Base-by-base conservation (phyloP, 2,888 invertebrate genomes). In the Osmoderma eremita region DNA sequence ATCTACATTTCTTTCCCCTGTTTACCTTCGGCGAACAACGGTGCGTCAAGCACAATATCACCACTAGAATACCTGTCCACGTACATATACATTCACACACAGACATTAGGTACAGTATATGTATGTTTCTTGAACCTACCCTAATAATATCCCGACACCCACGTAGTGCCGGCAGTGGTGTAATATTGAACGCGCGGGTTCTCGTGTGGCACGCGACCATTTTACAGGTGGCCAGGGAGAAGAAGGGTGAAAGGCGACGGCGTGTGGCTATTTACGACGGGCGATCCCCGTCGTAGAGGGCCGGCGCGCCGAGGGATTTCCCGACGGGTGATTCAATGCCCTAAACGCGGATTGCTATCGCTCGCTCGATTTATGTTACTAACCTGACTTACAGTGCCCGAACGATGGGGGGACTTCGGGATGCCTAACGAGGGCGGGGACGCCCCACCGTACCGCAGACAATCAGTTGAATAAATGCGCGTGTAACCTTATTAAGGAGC, bases 171-270 rank as follows among this genome's bases (percentile, higher is more conserved):
- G 6, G 30, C 30, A 30, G 30, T 18, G 38, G 30, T 30, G 17
- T 2, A 30, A 5, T 36, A 70, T 68, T 45, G 30, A 42, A 30
- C 58, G 58, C 24, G 58, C 13, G 20, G 10, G 30, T 30, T 10
- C 20, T 30, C 68, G 69, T 69, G 68, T 69, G 73, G 76, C 76
- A 76, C 76, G 76, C 76, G 76, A 76, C 76, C 74, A 73, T 69
- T 73, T 67, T 70, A 73, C 75, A 76, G 74, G 75, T 75, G 74
- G 73, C 70, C 69, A 30, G 36, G 69, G 70, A 65, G 66, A 68
- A 69, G 71, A 73, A 73, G 71, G 73, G 73, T 74, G 72, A 71
- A 67, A 68, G 67, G 54, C 58, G 49, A 63, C 56, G 36, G 63
- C 61, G 65, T 63, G 73, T 70, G 71, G 73, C 73, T 73, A 73